A percentile compares a stretch with the other conserved stretches of the same genome.
Evolutionary conservation across 2,888 invertebrate species (phyloP).

Genomic region (Drosophila pseudotakahashii): DNA sequence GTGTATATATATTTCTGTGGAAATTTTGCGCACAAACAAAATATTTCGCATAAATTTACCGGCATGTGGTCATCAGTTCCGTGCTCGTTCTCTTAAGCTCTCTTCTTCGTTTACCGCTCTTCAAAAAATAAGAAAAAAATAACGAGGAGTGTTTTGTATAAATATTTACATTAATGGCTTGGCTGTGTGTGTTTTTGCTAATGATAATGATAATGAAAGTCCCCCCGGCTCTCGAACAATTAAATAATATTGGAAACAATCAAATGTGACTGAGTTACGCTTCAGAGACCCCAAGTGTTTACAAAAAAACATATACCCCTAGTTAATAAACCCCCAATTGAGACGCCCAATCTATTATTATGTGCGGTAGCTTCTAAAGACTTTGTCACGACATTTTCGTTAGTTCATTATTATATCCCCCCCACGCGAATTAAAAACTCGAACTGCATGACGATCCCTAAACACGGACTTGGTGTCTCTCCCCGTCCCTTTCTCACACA

Average conservation of each 20-base stretch:
- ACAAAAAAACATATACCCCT: not conserved
- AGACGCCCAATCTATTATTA: slow-evolving; percentile 24
- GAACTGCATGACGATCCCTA: slow-evolving; percentile 39
- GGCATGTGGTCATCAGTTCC: slow-evolving; percentile 65
- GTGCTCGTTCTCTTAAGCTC: slow-evolving; percentile 23
- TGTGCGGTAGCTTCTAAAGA: slow-evolving; percentile 16
- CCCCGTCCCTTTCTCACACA: not conserved
- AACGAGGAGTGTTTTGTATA: slow-evolving; percentile 51
- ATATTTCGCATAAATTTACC: slow-evolving; percentile 62
- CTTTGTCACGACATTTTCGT: slow-evolving; percentile 33
- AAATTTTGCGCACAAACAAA: slow-evolving; percentile 29
- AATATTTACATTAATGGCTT: slow-evolving; percentile 56
- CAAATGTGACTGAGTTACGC: slow-evolving; percentile 13
- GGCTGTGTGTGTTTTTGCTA: slow-evolving; percentile 14
- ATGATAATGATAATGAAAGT: slow-evolving; percentile 38
- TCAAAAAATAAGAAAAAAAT: slow-evolving; percentile 16
- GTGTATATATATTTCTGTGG: slow-evolving; percentile 23
- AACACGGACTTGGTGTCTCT: slow-evolving; percentile 6
- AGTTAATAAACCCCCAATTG: slow-evolving; percentile 12
- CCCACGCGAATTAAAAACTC: slow-evolving; percentile 24
- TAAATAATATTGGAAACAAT: slow-evolving; percentile 29
- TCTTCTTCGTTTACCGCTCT: slow-evolving; percentile 20
- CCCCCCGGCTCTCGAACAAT: not conserved
- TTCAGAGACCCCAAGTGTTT: not conserved
- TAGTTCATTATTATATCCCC: slow-evolving; percentile 7